These are phyloP conservation scores for Malurus splendens DNA, from an alignment of 2,797 vertebrate genomes.

Conservation along the genomic window DNA sequence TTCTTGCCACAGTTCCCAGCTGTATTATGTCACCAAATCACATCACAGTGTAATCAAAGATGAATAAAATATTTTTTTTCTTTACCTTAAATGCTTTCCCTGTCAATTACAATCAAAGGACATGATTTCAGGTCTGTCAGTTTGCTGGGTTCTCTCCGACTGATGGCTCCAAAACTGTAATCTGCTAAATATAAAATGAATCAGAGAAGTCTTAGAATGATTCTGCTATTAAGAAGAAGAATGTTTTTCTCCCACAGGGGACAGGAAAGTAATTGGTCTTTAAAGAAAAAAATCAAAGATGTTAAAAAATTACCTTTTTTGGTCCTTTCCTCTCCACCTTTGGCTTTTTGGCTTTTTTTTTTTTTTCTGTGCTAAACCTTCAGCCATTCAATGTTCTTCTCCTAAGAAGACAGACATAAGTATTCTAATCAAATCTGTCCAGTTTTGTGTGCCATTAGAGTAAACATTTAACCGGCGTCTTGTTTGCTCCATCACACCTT, in stretches of 20 bases:
- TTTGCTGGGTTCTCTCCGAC: constrained; percentile 74
- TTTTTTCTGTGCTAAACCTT: constrained; percentile 40
- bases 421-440: constrained; percentile 63
- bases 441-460: constrained; percentile 40
- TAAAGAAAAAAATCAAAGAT: constrained; percentile 78
- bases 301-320: constrained; percentile 67
- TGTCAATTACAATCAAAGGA: constrained; percentile 92
- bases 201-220: constrained; percentile 78
- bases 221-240: constrained; percentile 77
- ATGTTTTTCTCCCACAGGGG: constrained; percentile 69
- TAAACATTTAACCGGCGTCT: constrained; percentile 66
- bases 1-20: constrained; percentile 78
- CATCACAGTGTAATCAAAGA: constrained; percentile 87
- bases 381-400: constrained; percentile 4
- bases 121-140: constrained; percentile 81
- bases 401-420: constrained; percentile 42
- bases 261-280: constrained; percentile 79
- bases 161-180: constrained; percentile 81
- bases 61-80: constrained; percentile 85
- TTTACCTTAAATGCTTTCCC: constrained; percentile 81
- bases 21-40: constrained; percentile 87
- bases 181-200: constrained; percentile 82
- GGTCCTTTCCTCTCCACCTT: constrained; percentile 44
- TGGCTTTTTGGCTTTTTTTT: not conserved
- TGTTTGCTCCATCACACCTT: constrained; percentile 56